A percentile compares a stretch with the other conserved stretches of the same genome.
phyloP scores from a whole-genome alignment of 2,888 invertebrate species.

The Ischnura elegans region DNA sequence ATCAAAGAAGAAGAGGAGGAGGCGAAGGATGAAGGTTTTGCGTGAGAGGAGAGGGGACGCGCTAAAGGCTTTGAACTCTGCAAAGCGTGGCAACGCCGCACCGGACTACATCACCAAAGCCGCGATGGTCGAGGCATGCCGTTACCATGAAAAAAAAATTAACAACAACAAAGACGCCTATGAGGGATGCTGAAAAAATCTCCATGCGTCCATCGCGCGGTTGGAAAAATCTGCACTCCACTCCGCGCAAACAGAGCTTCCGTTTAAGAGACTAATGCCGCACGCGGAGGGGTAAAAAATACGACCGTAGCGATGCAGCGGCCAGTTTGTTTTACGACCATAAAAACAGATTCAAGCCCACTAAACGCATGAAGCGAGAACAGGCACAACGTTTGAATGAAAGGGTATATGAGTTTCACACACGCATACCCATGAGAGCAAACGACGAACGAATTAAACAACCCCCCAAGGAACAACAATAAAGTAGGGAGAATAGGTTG shows the following conservation, averaged over 20 bases:
- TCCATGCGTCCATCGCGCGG: not conserved
- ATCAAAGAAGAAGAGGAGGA: not conserved
- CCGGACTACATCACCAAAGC: not conserved
- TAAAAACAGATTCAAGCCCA: not conserved
- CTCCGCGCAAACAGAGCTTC: not conserved
- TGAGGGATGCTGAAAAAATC: not conserved
- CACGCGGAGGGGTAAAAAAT: not conserved
- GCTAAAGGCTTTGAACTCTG: conserved; percentile 49
- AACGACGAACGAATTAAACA: no score
- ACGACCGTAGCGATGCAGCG: not conserved
- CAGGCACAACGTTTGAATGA: no score
- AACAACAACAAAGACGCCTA: not conserved
- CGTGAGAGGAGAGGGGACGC: conserved; percentile 36
- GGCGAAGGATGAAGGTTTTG: not conserved
- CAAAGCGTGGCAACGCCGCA: conserved; percentile 19
- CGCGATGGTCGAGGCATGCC: conserved; percentile 21
- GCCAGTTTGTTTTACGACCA: not conserved
- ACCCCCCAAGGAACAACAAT: no score
- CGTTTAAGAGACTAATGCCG: not conserved
- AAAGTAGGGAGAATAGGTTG: no score
- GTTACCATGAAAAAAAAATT: not conserved
- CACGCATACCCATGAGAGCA: no score
- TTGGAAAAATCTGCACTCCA: not conserved
- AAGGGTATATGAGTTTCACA: no score
- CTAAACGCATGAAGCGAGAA: not conserved